Base-by-base conservation (phyloP, 2,888 invertebrate species). In the Tuberolachnus salignus region DNA sequence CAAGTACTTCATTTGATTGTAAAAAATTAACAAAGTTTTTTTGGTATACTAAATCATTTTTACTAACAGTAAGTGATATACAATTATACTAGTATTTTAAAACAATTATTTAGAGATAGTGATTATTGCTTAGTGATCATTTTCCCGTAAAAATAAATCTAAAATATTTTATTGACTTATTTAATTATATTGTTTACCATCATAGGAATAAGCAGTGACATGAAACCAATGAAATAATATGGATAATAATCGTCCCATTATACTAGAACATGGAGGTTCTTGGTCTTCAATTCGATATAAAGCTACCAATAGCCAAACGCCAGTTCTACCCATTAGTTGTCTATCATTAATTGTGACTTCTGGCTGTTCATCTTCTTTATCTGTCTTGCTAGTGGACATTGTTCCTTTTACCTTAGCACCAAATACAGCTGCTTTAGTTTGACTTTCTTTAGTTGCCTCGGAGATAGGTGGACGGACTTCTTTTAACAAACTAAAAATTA, bases 171-270 rank as follows among this genome's bases (percentile, higher is more conserved):
- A 14, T 64, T 3, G 46, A 21, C 21, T 46, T 16, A 21, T 16
- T 44, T 3, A 21, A 46, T 10, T 64, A 44, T 19, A 44, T 46
- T 1, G 55, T 80, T 69, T 86, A 94, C 95, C 95, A 86, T 97
- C 96, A 84, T 95, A 96, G 11, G 98, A 92, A 86, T 95, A 96
- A 1, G 98, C 97, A 19, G 98, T 99, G 83, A 97, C 94, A 87
- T 98, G 95, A 88, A 98, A 99, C 99, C 99, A 99, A 86, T 98
- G 97, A 87, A 98, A 99, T 82, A 99, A 89, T 89, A 98, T 97
- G 46, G 97, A 94, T 70, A 99, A 89, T 83, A 99, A 89, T 81
- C 98, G 89, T 10, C 98, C 98, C 80, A 84, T 81, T 57, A 83
- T 81, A 83, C 83, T 80, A 82, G 83, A 78, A 82, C 80, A 26